Percentiles rank a stretch among this genome's conserved stretches.
These are phyloP conservation scores for Calliphora vicina DNA, from an alignment of 1,140 invertebrate genomes.

Conservation along the genomic window DNA sequence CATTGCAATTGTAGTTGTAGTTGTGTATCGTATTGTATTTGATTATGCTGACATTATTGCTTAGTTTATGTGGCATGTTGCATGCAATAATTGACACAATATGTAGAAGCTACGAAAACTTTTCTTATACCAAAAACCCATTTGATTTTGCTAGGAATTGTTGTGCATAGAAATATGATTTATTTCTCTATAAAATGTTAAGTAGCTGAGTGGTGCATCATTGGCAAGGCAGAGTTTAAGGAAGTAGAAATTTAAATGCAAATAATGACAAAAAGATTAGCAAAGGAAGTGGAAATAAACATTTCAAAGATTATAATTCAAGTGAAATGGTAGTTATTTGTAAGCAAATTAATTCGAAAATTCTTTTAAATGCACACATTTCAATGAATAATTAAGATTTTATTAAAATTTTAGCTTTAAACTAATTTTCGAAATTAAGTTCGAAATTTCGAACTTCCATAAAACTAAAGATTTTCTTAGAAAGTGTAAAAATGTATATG, in stretches of 20 bases:
- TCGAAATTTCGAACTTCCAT: no score
- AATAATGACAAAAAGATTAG: background rate
- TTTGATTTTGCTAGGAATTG: background rate
- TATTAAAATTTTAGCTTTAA: no score
- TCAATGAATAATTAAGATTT: no score
- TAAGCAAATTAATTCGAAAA: no score
- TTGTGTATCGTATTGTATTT: background rate
- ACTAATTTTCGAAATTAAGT: no score
- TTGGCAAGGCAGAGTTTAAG: background rate
- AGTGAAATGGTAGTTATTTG: no score
- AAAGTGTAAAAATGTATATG: no score
- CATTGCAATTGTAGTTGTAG: background rate
- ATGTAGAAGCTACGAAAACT: background rate
- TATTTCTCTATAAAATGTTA: background rate
- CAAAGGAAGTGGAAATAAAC: background rate
- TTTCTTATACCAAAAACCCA: background rate
- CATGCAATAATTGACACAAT: slow-evolving; percentile 9
- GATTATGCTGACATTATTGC: slow-evolving; percentile 6
- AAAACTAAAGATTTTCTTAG: no score
- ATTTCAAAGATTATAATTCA: no score
- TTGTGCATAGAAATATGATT: background rate
- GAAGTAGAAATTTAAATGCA: background rate
- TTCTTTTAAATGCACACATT: background rate
- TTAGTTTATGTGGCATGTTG: background rate
- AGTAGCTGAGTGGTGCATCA: background rate